Evolutionary conservation across 2,888 invertebrate genomes (phyloP), one percentile per base, ranked within the genome.

Genomic region (Diloba caeruleocephala): DNA sequence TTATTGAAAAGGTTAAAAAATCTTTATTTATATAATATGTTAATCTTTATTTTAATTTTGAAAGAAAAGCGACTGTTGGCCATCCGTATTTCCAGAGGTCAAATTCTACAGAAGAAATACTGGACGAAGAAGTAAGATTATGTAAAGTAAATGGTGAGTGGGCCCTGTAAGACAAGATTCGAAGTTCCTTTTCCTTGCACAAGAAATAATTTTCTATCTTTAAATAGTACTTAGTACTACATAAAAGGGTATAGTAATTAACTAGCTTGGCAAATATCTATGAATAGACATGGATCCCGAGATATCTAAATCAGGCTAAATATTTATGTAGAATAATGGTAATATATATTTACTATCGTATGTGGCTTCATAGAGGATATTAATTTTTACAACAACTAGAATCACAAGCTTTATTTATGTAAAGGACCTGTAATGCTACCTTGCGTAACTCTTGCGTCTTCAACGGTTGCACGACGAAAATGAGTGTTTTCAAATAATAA

Each of bases 401-500:
- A 58, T 45, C 45, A 13, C 52, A 59, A 65, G 43, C 42, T 36
- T n/a, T 39, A 15, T 17, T 32, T 49, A 15, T 32, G 34, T 7
- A 32, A 37, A 44, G 46, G 51, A 17, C 51, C 41, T 44, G 15
- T 32, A 17, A 42, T 41, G 13, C 29, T 26, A 19, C 65, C 60
- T 56, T 54, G 56, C 45, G 37, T 29, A 52, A 62, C 19, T 48
- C 53, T 34, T 26, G 17, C 21, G 25, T 25, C 21, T 52, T 36
- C 15, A 48, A 23, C 5, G 19, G 28, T n/a, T 19, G 34, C 33
- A 39, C 32, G 29, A 38, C 46, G 45, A 51, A 66, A 62, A 57
- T 50, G 41, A 52, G 52, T 45, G 44, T 29, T 36, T 41, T 14
- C 38, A 71, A 66, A 57, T 41, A 45, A 48, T 71, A 55, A 51